Evolutionary conservation across 2,888 invertebrate genomes (phyloP), one percentile per base, ranked within the genome.

Genomic region (Epiperipatus broadwayi): DNA sequence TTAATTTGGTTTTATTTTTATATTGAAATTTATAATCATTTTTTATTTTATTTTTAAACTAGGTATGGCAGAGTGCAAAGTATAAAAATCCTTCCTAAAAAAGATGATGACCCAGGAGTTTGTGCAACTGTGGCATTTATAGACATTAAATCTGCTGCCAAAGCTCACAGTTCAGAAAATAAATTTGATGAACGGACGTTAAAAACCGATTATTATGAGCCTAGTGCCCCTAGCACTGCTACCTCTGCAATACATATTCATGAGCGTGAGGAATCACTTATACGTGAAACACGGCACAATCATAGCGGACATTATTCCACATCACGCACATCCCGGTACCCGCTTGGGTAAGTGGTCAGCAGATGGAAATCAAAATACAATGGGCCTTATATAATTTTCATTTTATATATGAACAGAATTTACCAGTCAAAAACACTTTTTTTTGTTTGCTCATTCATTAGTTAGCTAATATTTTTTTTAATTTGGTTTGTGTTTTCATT

Each of bases 11-110:
- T n/a, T n/a, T n/a, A n/a, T n/a, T n/a, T n/a, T n/a, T n/a, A n/a
- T n/a, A n/a, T n/a, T n/a, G n/a, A n/a, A n/a, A n/a, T n/a, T n/a
- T n/a, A n/a, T n/a, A n/a, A n/a, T n/a, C n/a, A n/a, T n/a, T n/a
- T n/a, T n/a, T n/a, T n/a, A n/a, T n/a, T n/a, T n/a, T n/a, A n/a
- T n/a, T n/a, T n/a, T n/a, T n/a, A n/a, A n/a, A n/a, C n/a, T 71
- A 85, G 85, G 71, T 85, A 84, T 83, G 85, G 85, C 70, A 83
- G 83, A 70, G 85, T 87, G 69, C 87, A 87, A 71, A 85, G 80
- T 73, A 83, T 84, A 71, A 84, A 83, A 69, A 70, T 85, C 66
- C 71, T 84, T 71, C 72, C 77, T 53, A 52, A 47, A 48, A 54
- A 47, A 37, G 49, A 52, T 35, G 49, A 50, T 21, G 52, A 47